Percentiles rank a stretch among this genome's conserved stretches.
Conservation (phyloP, 2,113 vertebrate genomes). For the Sturnus vulgaris region DNA sequence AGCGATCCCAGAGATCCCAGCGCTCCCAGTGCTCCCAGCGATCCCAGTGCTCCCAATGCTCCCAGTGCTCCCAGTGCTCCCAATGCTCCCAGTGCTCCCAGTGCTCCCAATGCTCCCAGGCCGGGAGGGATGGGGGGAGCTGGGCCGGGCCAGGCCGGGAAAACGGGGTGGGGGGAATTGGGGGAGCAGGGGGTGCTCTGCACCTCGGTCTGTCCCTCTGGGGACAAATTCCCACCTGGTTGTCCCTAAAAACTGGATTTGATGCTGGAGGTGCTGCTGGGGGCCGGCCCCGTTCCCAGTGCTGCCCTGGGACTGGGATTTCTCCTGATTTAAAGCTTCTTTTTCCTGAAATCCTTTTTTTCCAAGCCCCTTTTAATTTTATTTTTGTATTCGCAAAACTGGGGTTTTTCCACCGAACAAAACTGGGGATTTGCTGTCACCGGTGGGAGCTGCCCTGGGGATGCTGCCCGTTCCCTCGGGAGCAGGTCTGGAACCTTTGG, state of each 20-base stretch:
- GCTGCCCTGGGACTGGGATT: neutral
- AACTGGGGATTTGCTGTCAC: neutral
- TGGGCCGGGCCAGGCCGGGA: neutral
- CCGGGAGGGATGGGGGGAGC: no score
- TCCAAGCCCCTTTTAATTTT: neutral
- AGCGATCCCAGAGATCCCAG: neutral
- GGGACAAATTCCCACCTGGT: neutral
- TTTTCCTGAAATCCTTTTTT: neutral
- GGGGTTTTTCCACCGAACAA: neutral
- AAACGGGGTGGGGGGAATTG: no score
- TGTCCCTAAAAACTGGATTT: neutral
- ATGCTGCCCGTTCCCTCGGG: neutral
- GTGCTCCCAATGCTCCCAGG: no score
- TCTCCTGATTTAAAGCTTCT: neutral
- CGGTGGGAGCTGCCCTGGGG: neutral
- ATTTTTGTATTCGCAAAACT: neutral
- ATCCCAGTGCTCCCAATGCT: no score
- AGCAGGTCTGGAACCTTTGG: accelerated
- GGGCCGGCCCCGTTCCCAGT: neutral
- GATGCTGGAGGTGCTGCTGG: neutral
- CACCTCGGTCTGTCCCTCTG: neutral
- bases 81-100: no score
- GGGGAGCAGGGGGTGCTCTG: neutral
- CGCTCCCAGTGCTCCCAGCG: no score
- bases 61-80: no score